phyloP scores from a whole-genome alignment of 1,140 invertebrate species.

The Drosophila bipectinata region DNA sequence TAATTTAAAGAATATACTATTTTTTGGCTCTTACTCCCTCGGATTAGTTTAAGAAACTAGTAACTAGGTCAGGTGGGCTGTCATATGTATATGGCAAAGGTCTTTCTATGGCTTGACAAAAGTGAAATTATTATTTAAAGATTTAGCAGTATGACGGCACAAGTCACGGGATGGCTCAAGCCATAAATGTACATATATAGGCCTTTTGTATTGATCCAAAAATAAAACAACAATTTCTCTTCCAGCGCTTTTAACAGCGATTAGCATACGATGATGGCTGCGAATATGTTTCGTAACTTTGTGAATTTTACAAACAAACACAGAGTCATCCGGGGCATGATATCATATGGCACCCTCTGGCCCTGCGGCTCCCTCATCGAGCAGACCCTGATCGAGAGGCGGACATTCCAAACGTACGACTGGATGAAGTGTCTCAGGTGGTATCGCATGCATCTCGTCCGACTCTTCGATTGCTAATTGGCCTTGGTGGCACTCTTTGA shows the following conservation, averaged over 20 bases:
- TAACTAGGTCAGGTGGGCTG: slow-evolving; percentile 14
- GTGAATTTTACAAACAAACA: slow-evolving; percentile 81
- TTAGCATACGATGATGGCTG: slow-evolving; percentile 29
- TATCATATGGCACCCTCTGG: slow-evolving; percentile 87
- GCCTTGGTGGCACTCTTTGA: background rate
- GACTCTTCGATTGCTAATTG: slow-evolving; percentile 16
- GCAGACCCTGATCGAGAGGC: slow-evolving; percentile 85
- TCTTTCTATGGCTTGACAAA: background rate
- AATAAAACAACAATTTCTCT: slow-evolving; percentile 35
- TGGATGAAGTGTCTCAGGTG: slow-evolving; percentile 84
- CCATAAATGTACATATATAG: background rate
- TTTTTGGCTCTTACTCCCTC: background rate
- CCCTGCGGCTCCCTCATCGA: slow-evolving; percentile 85
- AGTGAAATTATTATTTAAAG: slow-evolving; percentile 26
- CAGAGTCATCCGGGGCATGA: slow-evolving; percentile 87
- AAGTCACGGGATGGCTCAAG: background rate
- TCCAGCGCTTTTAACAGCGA: slow-evolving; percentile 25
- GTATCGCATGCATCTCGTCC: slow-evolving; percentile 34
- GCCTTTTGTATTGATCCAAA: slow-evolving; percentile 15
- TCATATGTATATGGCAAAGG: background rate
- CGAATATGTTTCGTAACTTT: slow-evolving; percentile 73
- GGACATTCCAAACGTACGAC: slow-evolving; percentile 84
- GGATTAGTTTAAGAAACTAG: slow-evolving; percentile 1
- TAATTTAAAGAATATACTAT: background rate
- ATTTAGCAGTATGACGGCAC: slow-evolving; percentile 3